Conservation (phyloP, 2,888 invertebrate species). For the Eueremaeus valkanovi region DNA sequence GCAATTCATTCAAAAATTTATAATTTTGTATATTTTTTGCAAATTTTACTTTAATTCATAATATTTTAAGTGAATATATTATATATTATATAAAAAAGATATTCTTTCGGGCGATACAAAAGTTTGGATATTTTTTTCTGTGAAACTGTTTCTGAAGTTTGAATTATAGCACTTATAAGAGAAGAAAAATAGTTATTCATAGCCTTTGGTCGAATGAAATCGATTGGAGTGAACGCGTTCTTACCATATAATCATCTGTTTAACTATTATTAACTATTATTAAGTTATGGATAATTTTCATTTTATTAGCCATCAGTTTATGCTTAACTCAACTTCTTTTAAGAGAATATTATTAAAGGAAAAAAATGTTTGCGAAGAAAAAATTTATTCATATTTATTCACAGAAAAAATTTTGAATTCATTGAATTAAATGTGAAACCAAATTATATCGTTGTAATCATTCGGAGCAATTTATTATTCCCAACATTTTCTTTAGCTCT, state of each 20-base stretch:
- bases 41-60: background rate
- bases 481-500: background rate
- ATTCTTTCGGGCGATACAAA: background rate
- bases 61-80: background rate
- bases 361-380: background rate
- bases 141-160: background rate
- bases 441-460: background rate
- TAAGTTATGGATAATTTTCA: background rate
- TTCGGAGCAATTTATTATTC: background rate
- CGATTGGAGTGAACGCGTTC: background rate
- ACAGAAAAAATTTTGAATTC: background rate
- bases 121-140: background rate
- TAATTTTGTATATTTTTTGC: background rate
- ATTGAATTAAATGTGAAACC: background rate
- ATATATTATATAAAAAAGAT: background rate
- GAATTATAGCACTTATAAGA: background rate
- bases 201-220: background rate
- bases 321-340: background rate
- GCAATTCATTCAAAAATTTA: background rate
- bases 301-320: background rate
- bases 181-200: background rate
- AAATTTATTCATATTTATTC: conserved; percentile 1
- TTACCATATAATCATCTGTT: conserved; percentile 8
- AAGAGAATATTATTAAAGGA: background rate
- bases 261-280: conserved; percentile 14